Evolutionary conservation across 2,888 invertebrate species (phyloP).

Genomic region (Dinocampus coccinellae): DNA sequence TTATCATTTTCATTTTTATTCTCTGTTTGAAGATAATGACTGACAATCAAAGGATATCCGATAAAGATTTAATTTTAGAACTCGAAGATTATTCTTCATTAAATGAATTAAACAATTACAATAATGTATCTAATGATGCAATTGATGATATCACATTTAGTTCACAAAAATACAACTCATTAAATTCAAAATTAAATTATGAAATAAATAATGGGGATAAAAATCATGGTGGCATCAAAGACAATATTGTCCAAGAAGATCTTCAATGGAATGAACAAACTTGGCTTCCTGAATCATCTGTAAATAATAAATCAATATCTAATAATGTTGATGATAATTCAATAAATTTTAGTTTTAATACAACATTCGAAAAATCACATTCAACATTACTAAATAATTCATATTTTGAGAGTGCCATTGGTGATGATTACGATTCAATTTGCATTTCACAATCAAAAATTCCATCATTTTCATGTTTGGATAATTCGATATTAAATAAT

Average conservation of each 20-base stretch:
- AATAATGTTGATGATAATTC: not conserved
- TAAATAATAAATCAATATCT: not conserved
- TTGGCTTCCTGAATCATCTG: constrained; percentile 1
- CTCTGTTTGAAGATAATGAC: not conserved
- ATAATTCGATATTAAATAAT: not conserved
- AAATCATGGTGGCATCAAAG: too few relatives aligned
- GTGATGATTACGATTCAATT: not conserved
- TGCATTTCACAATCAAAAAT: not conserved
- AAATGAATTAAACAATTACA: not conserved
- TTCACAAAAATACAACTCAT: not conserved
- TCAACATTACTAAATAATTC: not conserved
- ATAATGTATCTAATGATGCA: not conserved
- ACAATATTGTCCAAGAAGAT: constrained; percentile 2
- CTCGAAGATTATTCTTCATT: not conserved
- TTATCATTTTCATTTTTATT: not conserved
- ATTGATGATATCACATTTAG: not conserved
- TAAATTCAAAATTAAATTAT: not conserved
- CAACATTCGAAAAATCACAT: not conserved
- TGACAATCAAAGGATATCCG: not conserved
- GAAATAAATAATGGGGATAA: not conserved
- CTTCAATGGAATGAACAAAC: constrained; percentile 19
- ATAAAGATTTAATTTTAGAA: not conserved
- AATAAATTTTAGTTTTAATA: not conserved
- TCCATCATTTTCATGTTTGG: not conserved
- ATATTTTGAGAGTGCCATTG: not conserved